Conservation (phyloP, 2,888 invertebrate species). For the Baccha elongata region DNA sequence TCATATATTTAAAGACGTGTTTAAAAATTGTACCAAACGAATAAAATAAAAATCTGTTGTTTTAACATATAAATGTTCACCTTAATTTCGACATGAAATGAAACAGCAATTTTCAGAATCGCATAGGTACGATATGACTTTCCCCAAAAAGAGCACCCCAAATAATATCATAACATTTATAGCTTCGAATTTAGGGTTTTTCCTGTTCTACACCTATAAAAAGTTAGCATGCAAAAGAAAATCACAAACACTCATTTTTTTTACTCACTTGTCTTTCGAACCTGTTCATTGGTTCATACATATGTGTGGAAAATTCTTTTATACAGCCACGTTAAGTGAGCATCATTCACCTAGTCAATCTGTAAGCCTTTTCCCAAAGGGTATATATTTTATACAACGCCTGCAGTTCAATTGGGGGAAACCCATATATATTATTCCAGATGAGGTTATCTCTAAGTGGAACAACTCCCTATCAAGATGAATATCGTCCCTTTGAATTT, state of each 20-base stretch:
- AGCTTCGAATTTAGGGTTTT: too few relatives aligned
- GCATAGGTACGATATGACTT: too few relatives aligned
- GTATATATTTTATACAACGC: constrained; percentile 1
- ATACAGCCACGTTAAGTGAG: constrained; percentile 1
- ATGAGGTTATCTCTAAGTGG: constrained; percentile 18
- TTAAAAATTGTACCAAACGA: too few relatives aligned
- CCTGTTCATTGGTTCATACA: neutral
- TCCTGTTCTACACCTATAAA: neutral
- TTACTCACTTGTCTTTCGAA: neutral
- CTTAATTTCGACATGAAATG: too few relatives aligned
- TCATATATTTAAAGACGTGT: too few relatives aligned
- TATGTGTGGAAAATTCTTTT: neutral
- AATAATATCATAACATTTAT: too few relatives aligned
- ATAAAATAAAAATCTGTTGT: too few relatives aligned
- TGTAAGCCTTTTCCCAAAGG: constrained; percentile 23
- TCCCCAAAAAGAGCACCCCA: too few relatives aligned
- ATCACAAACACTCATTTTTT: neutral
- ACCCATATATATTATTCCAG: constrained; percentile 7
- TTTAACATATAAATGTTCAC: too few relatives aligned
- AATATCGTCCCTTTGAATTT: neutral
- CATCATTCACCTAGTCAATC: constrained; percentile 30
- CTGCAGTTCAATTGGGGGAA: neutral
- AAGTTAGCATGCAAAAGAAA: constrained; percentile 2
- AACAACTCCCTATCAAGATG: constrained; percentile 1
- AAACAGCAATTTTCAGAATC: too few relatives aligned